phyloP scores from a whole-genome alignment of 2,797 vertebrate species.

The Phataginus tricuspis region DNA sequence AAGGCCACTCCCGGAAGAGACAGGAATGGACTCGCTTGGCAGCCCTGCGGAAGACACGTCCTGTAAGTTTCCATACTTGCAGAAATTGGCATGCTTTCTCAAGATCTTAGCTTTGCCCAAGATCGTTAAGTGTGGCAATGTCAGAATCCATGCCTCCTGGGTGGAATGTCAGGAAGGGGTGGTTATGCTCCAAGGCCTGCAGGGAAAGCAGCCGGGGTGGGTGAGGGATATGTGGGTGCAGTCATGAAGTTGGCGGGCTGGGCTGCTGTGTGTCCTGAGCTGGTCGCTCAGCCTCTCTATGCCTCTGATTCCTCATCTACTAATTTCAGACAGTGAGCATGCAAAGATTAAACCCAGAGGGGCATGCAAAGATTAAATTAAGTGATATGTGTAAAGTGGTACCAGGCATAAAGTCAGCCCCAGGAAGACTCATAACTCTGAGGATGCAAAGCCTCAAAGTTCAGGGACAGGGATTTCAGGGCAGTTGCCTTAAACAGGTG shows the following conservation, averaged over 20 bases:
- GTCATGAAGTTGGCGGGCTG: accelerated
- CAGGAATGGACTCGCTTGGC: slow-evolving; percentile 92
- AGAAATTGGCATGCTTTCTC: accelerated
- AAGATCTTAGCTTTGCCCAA: background rate
- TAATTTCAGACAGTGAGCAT: background rate
- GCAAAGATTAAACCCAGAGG: background rate
- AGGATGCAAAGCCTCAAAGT: background rate
- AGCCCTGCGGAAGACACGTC: slow-evolving; percentile 89
- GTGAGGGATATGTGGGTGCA: accelerated
- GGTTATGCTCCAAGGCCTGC: background rate
- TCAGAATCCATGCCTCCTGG: background rate
- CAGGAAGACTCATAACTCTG: background rate
- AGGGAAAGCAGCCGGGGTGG: accelerated
- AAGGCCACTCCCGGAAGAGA: slow-evolving; percentile 94
- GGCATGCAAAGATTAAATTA: background rate
- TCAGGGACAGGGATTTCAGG: too few relatives aligned
- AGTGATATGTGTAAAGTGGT: background rate
- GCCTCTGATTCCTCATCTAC: background rate
- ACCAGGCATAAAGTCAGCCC: background rate
- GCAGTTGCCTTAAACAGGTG: too few relatives aligned
- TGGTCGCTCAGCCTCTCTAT: background rate
- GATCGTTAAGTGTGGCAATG: background rate
- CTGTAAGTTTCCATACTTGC: slow-evolving; percentile 87
- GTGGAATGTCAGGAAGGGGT: background rate
- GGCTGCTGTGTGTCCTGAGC: background rate